Evolutionary conservation across 2,888 invertebrate genomes (phyloP).

Genomic region (Melanostoma scalare): DNA sequence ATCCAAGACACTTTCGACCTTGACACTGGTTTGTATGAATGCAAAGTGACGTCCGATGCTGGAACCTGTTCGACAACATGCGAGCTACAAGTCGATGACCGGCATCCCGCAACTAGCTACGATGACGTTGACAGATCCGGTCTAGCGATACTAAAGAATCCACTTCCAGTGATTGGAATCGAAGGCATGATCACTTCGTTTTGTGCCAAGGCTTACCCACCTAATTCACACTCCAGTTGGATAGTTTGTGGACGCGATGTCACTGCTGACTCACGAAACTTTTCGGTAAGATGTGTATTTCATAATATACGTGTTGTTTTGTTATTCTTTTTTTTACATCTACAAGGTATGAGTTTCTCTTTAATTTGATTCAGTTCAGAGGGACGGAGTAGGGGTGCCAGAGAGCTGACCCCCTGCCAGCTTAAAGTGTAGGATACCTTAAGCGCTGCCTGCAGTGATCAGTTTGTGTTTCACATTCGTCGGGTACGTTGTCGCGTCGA

Average conservation of each 20-base stretch:
- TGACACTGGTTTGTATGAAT: constrained; percentile 87
- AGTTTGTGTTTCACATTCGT: constrained; percentile 60
- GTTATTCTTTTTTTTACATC: constrained; percentile 40
- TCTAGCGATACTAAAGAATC: constrained; percentile 83
- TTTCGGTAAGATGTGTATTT: constrained; percentile 78
- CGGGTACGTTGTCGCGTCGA: constrained; percentile 43
- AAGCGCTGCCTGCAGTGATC: constrained; percentile 20
- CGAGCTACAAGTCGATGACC: constrained; percentile 76
- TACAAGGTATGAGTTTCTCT: constrained; percentile 55
- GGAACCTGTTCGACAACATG: constrained; percentile 84
- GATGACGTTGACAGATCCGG: constrained; percentile 78
- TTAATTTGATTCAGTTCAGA: constrained; percentile 27
- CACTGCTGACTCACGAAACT: constrained; percentile 80
- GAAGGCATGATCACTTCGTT: constrained; percentile 84
- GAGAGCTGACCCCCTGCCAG: constrained; percentile 51
- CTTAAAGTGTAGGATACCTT: constrained; percentile 30
- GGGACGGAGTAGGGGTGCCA: neutral
- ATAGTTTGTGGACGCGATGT: constrained; percentile 83
- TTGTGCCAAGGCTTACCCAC: constrained; percentile 83
- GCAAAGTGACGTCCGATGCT: constrained; percentile 85
- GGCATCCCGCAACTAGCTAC: constrained; percentile 80
- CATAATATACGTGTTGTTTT: constrained; percentile 4
- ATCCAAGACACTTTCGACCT: constrained; percentile 85
- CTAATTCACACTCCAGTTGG: constrained; percentile 83
- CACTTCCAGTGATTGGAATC: constrained; percentile 83